Percentiles rank a stretch among this genome's conserved stretches.
phyloP scores from a whole-genome alignment of 2,888 invertebrate species.

The Apomyelois bistriatella region DNA sequence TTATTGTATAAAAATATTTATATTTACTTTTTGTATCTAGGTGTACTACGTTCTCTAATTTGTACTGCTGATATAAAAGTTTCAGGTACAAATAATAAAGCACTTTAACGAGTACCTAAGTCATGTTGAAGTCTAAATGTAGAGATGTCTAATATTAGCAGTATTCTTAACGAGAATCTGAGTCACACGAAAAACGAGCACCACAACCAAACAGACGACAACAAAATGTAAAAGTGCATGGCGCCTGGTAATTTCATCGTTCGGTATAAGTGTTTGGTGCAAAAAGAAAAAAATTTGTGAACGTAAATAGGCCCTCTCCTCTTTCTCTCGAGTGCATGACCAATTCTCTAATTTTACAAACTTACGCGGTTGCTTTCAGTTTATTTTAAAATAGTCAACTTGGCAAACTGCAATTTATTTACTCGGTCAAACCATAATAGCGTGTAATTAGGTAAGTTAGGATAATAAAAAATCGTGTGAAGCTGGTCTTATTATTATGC shows the following conservation, averaged over 20 bases:
- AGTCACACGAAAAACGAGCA: constrained; percentile 64
- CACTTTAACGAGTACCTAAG: background rate
- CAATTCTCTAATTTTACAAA: constrained; percentile 67
- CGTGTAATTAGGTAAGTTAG: background rate
- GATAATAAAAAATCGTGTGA: background rate
- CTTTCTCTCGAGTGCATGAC: constrained; percentile 50
- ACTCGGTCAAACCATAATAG: background rate
- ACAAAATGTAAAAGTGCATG: constrained; percentile 56
- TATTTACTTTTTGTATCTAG: no score
- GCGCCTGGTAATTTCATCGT: constrained; percentile 72
- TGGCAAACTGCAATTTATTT: constrained; percentile 18
- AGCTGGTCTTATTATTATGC: background rate
- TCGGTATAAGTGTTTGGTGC: constrained; percentile 41
- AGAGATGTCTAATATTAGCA: constrained; percentile 20
- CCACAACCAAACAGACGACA: constrained; percentile 50
- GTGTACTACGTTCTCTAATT: no score
- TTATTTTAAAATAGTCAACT: constrained; percentile 29
- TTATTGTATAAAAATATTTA: no score
- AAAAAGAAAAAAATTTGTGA: constrained; percentile 57
- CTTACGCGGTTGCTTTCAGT: constrained; percentile 26
- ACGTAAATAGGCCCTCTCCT: constrained; percentile 60
- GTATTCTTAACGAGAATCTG: constrained; percentile 60
- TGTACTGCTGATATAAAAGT: no score
- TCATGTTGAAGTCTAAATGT: constrained; percentile 2
- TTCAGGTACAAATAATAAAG: background rate